Percentiles rank a stretch among this genome's conserved stretches.
phyloP scores from a whole-genome alignment of 2,888 invertebrate species.

The Holacanthella duospinosa region DNA sequence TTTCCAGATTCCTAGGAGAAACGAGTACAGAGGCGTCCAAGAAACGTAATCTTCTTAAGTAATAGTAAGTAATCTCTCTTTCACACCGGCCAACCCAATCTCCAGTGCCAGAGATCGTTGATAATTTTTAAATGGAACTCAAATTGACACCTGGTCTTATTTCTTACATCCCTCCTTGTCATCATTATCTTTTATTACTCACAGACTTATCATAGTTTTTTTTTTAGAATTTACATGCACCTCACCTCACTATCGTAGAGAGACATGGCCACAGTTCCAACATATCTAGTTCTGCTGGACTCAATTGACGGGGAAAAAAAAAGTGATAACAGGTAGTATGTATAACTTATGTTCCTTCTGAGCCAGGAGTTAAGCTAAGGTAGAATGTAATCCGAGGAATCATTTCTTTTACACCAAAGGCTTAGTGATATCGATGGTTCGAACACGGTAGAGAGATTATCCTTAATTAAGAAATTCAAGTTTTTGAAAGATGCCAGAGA shows the following conservation, averaged over 20 bases:
- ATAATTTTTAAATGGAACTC: slow-evolving; percentile 28
- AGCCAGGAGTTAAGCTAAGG: too few relatives aligned
- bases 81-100: not conserved
- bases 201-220: too few relatives aligned
- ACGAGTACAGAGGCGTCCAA: not conserved
- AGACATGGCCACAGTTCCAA: not conserved
- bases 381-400: too few relatives aligned
- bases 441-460: not conserved
- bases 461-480: not conserved
- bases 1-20: not conserved
- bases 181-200: slow-evolving; percentile 4
- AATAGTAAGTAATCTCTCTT: not conserved
- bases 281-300: not conserved
- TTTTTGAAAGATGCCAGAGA: not conserved
- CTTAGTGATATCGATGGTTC: too few relatives aligned
- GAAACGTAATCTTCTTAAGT: not conserved
- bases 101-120: slow-evolving; percentile 11
- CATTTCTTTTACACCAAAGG: too few relatives aligned
- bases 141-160: slow-evolving; percentile 36
- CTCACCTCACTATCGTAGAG: slow-evolving; percentile 10
- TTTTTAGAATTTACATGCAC: too few relatives aligned
- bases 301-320: not conserved
- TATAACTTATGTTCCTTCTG: too few relatives aligned
- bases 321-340: not conserved
- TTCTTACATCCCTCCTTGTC: not conserved